Percentiles rank a stretch among this genome's conserved stretches.
phyloP scores from a whole-genome alignment of 2,888 invertebrate species.

The Hypena proboscidalis region DNA sequence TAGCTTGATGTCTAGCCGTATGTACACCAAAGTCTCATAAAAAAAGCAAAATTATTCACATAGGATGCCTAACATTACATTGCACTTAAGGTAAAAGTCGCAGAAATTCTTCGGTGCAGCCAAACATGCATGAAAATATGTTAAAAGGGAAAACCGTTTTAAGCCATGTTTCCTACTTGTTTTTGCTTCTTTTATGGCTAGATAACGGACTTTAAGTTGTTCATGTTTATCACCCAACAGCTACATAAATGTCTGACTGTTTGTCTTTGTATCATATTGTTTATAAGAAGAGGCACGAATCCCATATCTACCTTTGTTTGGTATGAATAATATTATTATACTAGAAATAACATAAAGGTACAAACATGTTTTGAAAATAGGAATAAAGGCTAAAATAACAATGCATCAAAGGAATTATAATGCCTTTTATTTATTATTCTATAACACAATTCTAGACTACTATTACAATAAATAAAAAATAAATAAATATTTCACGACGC shows the following conservation, averaged over 20 bases:
- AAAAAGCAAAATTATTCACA: no score
- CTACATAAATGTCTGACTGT: conserved; percentile 21
- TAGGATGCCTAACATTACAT: no score
- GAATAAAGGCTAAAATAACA: not conserved
- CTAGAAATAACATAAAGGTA: not conserved
- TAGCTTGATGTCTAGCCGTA: no score
- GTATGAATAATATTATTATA: conserved; percentile 16
- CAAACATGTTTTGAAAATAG: conserved; percentile 14
- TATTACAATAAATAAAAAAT: no score
- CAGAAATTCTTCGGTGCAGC: no score
- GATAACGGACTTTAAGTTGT: conserved; percentile 37
- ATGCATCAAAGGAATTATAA: conserved; percentile 1
- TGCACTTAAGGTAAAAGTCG: no score
- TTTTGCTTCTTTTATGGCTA: conserved; percentile 21
- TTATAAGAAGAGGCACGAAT: conserved; percentile 33
- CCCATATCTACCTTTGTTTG: conserved; percentile 23
- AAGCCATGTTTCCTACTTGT: conserved; percentile 5
- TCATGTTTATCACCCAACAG: conserved; percentile 35
- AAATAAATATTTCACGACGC: no score
- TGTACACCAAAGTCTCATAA: no score
- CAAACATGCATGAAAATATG: conserved; percentile 12
- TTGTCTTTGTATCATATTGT: conserved; percentile 31
- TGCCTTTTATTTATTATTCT: not conserved
- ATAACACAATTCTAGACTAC: no score
- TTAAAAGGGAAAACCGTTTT: conserved; percentile 13